phyloP scores from a whole-genome alignment of 2,797 vertebrate species.

The Graptemys geographica region DNA sequence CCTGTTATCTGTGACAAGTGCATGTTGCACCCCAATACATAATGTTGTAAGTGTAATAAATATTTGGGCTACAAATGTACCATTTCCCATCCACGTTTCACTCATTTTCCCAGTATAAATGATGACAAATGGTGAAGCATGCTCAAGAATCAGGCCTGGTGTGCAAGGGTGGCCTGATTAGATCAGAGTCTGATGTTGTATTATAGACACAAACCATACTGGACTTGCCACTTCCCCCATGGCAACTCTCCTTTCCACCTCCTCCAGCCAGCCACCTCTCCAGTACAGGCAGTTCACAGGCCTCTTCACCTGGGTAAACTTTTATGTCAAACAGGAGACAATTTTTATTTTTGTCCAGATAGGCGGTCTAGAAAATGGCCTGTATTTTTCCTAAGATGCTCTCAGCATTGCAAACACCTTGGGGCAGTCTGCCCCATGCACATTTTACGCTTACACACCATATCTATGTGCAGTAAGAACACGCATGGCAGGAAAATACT shows the following conservation, averaged over 20 bases:
- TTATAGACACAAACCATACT: rapidly evolving
- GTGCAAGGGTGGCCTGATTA: not conserved
- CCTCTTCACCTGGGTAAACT: not conserved
- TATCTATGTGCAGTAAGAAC: not conserved
- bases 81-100: not conserved
- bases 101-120: not conserved
- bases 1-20: not conserved
- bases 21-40: not conserved
- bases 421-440: not conserved
- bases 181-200: rapidly evolving
- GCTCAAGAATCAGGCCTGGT: not conserved
- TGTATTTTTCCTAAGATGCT: no score
- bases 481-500: slow-evolving; percentile 25
- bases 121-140: not conserved
- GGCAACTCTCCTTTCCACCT: not conserved
- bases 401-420: rapidly evolving
- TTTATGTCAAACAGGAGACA: not conserved
- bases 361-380: no score
- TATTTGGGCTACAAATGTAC: not conserved
- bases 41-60: not conserved
- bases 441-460: not conserved
- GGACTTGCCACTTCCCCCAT: not conserved
- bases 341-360: not conserved
- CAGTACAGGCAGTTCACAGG: rapidly evolving
- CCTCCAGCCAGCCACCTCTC: not conserved